Evolutionary conservation across 2,797 vertebrate species (phyloP).

Genomic region (Brachyrhaphis roseni): DNA sequence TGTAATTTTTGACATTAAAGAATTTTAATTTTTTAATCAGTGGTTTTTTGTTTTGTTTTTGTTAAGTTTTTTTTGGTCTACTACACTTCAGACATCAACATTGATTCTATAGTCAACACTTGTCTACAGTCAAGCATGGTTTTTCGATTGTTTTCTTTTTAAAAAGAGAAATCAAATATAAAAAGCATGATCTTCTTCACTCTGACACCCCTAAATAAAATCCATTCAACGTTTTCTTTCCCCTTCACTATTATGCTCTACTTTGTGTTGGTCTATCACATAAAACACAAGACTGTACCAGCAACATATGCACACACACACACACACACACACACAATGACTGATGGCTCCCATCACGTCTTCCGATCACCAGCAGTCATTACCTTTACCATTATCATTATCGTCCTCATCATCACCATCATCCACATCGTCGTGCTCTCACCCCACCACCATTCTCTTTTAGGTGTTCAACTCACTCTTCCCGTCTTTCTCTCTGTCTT

Average conservation of each 20-base stretch:
- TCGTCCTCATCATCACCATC: constrained; percentile 73
- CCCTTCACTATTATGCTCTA: not conserved
- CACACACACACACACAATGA: constrained; percentile 44
- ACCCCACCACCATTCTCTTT: constrained; percentile 61
- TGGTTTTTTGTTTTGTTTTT: not conserved
- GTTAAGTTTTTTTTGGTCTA: not conserved
- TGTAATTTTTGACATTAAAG: constrained; percentile 69
- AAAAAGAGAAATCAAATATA: not conserved
- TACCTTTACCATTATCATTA: constrained; percentile 77
- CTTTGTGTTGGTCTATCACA: not conserved
- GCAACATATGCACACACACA: constrained; percentile 49
- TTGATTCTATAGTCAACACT: not conserved
- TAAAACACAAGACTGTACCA: not conserved
- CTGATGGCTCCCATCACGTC: constrained; percentile 70
- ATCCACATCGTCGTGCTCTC: constrained; percentile 71
- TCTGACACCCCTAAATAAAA: not conserved
- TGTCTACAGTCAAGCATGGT: not conserved
- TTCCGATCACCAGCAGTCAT: constrained; percentile 74
- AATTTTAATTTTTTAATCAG: constrained; percentile 43
- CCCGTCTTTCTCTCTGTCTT: not conserved
- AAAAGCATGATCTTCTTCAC: not conserved
- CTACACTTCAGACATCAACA: not conserved
- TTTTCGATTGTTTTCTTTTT: not conserved
- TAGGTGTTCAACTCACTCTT: constrained; percentile 58
- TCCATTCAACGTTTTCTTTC: not conserved